Evolutionary conservation across 1,140 invertebrate genomes (phyloP).

Genomic region (Archivesica marissinica): DNA sequence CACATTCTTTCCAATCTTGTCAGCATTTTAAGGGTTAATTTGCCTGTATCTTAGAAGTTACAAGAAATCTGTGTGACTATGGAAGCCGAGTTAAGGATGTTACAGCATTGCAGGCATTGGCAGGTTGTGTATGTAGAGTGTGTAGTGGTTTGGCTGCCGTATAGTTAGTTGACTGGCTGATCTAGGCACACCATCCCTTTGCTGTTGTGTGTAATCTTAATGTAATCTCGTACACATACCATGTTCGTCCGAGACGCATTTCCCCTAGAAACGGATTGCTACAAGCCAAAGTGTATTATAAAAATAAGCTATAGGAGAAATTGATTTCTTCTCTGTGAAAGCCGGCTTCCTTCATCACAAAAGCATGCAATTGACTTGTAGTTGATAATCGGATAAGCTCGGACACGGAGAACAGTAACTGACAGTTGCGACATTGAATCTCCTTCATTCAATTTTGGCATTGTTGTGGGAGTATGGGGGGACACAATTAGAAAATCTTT

Average conservation of each 20-base stretch:
- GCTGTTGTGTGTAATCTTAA: conserved; percentile 3
- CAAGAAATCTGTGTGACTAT: conserved; percentile 11
- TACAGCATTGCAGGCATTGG: neutral
- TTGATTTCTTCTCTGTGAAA: conserved; percentile 16
- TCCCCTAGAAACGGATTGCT: neutral
- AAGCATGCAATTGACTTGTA: conserved; percentile 35
- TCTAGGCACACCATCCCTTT: neutral
- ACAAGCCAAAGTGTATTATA: neutral
- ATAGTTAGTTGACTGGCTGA: neutral
- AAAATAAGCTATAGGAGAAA: conserved; percentile 9
- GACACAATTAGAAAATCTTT: no score
- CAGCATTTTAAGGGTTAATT: no score
- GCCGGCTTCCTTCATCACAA: neutral
- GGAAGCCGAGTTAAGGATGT: neutral
- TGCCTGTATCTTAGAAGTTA: no score
- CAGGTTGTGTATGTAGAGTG: neutral
- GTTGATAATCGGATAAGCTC: conserved; percentile 23
- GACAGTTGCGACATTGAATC: conserved; percentile 21
- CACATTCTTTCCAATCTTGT: no score
- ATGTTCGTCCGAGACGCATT: neutral
- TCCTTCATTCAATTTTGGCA: neutral
- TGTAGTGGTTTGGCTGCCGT: neutral
- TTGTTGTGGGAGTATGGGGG: no score
- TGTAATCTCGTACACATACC: neutral
- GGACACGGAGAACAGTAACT: conserved; percentile 7